phyloP scores from a whole-genome alignment of 2,113 vertebrate genomes.

The Gopherus evgoodei region DNA sequence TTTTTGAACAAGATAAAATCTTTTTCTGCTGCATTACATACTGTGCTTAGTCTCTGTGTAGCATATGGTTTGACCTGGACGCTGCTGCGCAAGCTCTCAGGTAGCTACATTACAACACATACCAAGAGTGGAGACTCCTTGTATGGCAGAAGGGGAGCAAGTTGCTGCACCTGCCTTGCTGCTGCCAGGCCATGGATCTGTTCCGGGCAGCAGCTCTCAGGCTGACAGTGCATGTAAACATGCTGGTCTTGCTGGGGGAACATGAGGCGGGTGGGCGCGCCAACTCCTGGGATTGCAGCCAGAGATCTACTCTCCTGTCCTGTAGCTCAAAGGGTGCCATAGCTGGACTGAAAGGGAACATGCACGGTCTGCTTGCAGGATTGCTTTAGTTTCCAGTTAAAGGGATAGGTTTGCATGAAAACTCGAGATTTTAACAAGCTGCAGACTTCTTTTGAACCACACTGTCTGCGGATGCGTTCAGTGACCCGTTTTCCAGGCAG shows the following conservation, averaged over 20 bases:
- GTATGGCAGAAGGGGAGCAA: neutral
- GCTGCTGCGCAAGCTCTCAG: accelerated
- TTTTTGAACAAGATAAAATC: constrained; percentile 1
- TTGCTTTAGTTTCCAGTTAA: neutral
- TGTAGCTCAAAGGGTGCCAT: neutral
- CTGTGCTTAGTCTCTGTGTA: neutral
- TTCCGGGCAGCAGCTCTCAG: neutral
- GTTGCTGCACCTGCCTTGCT: accelerated
- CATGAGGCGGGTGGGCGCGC: neutral
- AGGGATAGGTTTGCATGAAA: neutral
- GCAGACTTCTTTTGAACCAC: neutral
- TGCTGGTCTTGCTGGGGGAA: neutral
- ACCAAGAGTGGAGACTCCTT: neutral
- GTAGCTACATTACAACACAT: neutral
- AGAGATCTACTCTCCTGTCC: neutral
- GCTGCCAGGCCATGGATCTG: neutral
- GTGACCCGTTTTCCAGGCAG: neutral
- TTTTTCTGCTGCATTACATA: neutral
- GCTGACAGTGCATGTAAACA: neutral
- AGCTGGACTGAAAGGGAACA: neutral
- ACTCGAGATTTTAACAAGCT: neutral
- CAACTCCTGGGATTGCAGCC: neutral
- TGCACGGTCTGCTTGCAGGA: neutral
- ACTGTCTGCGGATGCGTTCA: neutral
- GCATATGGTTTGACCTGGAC: no score